Evolutionary conservation across 2,888 invertebrate genomes (phyloP).

Genomic region (Noctua fimbriata): DNA sequence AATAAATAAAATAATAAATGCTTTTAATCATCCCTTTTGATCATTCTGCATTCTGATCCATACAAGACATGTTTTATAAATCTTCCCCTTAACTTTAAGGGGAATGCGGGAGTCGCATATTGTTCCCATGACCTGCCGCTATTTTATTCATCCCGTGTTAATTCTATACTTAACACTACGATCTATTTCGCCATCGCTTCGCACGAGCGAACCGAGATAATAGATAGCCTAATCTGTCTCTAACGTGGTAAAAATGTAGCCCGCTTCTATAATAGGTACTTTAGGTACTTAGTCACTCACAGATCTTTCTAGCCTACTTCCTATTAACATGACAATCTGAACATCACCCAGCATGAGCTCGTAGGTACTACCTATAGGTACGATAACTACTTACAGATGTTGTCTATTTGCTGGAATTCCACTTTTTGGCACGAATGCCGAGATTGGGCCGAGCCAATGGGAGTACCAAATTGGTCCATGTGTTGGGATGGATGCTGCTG

Average conservation of each 20-base stretch:
- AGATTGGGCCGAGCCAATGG: slow-evolving; percentile 99
- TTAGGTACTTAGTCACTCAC: background rate
- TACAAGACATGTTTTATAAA: background rate
- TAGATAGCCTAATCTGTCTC: background rate
- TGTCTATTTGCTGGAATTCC: slow-evolving; percentile 98
- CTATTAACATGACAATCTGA: background rate
- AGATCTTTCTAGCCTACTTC: background rate
- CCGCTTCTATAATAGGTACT: background rate
- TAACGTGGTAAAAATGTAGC: background rate
- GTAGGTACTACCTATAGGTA: background rate
- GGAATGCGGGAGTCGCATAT: too few species aligned
- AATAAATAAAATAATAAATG: too few species aligned
- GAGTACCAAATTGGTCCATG: slow-evolving; percentile 98
- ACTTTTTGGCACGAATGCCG: slow-evolving; percentile 98
- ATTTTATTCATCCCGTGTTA: background rate
- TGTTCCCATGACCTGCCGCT: too few species aligned
- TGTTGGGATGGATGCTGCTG: slow-evolving; percentile 95
- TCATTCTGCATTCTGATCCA: background rate
- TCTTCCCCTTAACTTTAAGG: too few species aligned
- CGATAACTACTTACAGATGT: slow-evolving; percentile 74
- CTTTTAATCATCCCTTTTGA: background rate
- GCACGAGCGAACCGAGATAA: background rate
- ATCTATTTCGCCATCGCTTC: background rate
- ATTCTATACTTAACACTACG: background rate
- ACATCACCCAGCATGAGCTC: background rate